A percentile compares a stretch with the other conserved stretches of the same genome.
Evolutionary conservation across 2,113 vertebrate genomes (phyloP).

Genomic region (Dendrocopos noguchii): DNA sequence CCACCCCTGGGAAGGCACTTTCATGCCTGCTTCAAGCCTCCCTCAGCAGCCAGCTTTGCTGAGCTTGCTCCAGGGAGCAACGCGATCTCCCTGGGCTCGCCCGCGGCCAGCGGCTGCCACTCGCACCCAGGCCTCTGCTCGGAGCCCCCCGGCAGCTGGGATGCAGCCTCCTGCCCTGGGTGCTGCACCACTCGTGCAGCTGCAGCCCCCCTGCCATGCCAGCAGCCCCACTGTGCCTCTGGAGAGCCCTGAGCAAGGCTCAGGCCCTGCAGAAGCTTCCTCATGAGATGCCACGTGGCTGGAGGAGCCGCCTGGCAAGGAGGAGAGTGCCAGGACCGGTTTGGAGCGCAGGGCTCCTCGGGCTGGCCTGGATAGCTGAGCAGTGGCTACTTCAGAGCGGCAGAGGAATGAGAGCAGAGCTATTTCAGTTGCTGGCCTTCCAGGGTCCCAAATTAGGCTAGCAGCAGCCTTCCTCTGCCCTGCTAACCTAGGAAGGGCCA

Average conservation of each 20-base stretch:
- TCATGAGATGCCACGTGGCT: slow-evolving; percentile 35
- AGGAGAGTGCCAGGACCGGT: slow-evolving; percentile 35
- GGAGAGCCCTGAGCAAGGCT: background rate
- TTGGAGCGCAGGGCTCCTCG: slow-evolving; percentile 21
- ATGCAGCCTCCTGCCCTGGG: background rate
- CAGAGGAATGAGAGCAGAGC: slow-evolving; percentile 58
- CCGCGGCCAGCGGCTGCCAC: background rate
- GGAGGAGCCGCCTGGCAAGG: background rate
- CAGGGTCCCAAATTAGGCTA: slow-evolving; percentile 60
- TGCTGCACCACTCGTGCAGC: fast-evolving
- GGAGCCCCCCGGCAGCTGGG: background rate
- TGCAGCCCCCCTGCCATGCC: background rate
- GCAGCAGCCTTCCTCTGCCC: slow-evolving; percentile 52
- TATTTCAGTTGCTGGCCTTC: slow-evolving; percentile 67
- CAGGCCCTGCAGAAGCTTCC: background rate
- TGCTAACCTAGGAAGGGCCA: slow-evolving; percentile 60
- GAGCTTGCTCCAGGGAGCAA: slow-evolving; percentile 17
- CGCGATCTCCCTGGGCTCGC: background rate
- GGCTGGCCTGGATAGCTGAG: slow-evolving; percentile 20
- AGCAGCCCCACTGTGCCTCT: background rate
- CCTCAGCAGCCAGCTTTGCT: background rate
- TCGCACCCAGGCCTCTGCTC: background rate
- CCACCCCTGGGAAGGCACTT: background rate
- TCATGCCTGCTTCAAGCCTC: slow-evolving; percentile 7
- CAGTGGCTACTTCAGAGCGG: slow-evolving; percentile 61